Base-by-base conservation (phyloP, 2,113 vertebrate genomes). In the Sus scrofa region DNA sequence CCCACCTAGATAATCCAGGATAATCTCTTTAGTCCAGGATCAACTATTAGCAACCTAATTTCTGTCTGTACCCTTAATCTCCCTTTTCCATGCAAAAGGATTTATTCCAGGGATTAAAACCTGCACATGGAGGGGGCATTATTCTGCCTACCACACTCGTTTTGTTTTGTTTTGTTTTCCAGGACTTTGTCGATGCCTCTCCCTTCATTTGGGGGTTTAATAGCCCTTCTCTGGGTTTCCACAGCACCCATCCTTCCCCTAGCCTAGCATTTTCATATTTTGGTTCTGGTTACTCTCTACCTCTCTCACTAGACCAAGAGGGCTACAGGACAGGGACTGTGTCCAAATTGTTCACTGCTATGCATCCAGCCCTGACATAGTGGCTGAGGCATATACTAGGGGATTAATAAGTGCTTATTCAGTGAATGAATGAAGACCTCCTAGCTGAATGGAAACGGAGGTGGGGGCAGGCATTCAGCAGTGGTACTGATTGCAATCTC, bases 161-260 rank as follows among this genome's bases (percentile, higher is more conserved):
- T 30, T 4, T 54, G 7, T n/a, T 9, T 2, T 10, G 7, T 9
- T 19, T 22, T 24, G 11, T 18, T 32, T 30, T 0, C 30, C 0
- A 60, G 1, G 2, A 67, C 4, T 85, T 44, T 86, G 62, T 60
- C 1, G 9, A 15, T 15, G 2, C 9, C 2, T 71, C 62, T 73
- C 56, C 32, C 27, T 62, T 52, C 52, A 34, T 50, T 15, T 70
- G 39, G 19, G 3, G 39, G 9, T 27, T 30, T 16, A 6, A 10
- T 37, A 6, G 3, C 50, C 44, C 71, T 87, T 75, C 65, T 58
- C 30, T 77, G 50, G 4, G 50, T 54, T 79, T 63, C 22, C 3
- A 26, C 18, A 37, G 7, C 4, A 22, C 27, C 89, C 4, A 1
- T 22, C 94, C 22, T 39, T 24, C 2, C 7, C 9, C 11, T 14